Base-by-base conservation (phyloP, 2,797 vertebrate species). In the Gallirallus australis region DNA sequence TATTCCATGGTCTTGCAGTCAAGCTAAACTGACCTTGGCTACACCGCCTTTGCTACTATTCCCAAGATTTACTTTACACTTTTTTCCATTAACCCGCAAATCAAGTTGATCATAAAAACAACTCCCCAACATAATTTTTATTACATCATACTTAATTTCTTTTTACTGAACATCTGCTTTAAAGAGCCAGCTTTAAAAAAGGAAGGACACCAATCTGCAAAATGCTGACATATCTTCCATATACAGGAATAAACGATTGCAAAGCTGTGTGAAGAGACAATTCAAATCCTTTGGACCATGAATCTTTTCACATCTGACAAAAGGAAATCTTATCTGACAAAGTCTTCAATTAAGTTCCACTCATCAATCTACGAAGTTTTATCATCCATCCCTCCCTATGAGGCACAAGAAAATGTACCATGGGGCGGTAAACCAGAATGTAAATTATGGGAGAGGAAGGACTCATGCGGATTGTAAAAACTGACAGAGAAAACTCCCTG, bases 351-450 rank as follows among this genome's bases (percentile, higher is more conserved):
- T 81, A 86, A 92, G 53, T 47, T 83, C 15, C 17, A 47, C 47
- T 78, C 19, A 31, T 31, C 30, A 72, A 0, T 39, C 47, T 27
- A 85, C 18, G 28, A 91, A 61, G 28, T 54, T 60, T 82, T 48
- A 70, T 7, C 0, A 2, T 57, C 19, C 4, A 1, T 17, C 47
- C 21, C 7, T 70, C 33, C 24, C 25, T 50, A 0, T 9, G 8
- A 86, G 40, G 35, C 9, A 63, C 10, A 70, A 61, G 47, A 56
- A 66, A 48, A 23, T 1, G 6, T 15, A 59, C 35, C n/a, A 27
- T 7, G 5, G 7, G 19, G 16, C 30, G 63, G 10, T 66, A 91
- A 80, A 93, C 45, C 19, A 54, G 27, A 90, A 53, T 6, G 39
- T 9, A 70, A 56, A 68, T 48, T 35, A 76, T 3, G 18, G 53